phyloP scores from a whole-genome alignment of 1,140 invertebrate species.

The Drosophila triauraria region DNA sequence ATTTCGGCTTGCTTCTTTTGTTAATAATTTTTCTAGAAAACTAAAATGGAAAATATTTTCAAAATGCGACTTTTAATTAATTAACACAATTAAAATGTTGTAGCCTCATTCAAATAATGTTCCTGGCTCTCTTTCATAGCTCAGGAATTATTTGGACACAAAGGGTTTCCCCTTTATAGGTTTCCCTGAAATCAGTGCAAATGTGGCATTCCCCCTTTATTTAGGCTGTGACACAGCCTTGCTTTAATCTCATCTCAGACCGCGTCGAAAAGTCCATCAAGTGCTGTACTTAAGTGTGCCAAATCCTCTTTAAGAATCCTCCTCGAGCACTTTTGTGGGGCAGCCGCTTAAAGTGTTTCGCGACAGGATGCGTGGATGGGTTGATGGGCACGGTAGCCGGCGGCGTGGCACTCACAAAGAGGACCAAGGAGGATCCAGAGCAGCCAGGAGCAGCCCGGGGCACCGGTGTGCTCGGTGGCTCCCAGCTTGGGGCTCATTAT shows the following conservation, averaged over 20 bases:
- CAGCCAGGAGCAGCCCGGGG: background rate
- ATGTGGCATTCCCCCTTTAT: background rate
- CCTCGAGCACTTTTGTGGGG: constrained; percentile 16
- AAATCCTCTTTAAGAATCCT: constrained; percentile 42
- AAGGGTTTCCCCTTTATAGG: no score
- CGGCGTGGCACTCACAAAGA: constrained; percentile 16
- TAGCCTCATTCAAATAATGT: no score
- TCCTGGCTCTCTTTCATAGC: background rate
- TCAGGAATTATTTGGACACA: background rate
- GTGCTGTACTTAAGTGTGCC: constrained; percentile 21
- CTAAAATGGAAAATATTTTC: background rate
- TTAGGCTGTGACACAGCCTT: background rate
- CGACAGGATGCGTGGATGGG: constrained; percentile 20
- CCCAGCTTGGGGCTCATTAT: constrained; percentile 55
- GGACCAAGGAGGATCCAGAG: constrained; percentile 13
- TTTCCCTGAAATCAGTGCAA: constrained; percentile 13
- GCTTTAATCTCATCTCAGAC: constrained; percentile 10
- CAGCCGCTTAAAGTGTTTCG: constrained; percentile 35
- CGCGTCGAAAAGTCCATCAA: constrained; percentile 32
- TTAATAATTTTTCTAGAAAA: background rate
- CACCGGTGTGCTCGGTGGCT: constrained; percentile 23
- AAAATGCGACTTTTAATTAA: background rate
- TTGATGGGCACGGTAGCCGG: constrained; percentile 9
- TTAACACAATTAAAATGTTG: background rate
- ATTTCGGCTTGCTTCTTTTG: no score